Conservation (phyloP, 2,888 invertebrate genomes). For the Tetranychus piercei region DNA sequence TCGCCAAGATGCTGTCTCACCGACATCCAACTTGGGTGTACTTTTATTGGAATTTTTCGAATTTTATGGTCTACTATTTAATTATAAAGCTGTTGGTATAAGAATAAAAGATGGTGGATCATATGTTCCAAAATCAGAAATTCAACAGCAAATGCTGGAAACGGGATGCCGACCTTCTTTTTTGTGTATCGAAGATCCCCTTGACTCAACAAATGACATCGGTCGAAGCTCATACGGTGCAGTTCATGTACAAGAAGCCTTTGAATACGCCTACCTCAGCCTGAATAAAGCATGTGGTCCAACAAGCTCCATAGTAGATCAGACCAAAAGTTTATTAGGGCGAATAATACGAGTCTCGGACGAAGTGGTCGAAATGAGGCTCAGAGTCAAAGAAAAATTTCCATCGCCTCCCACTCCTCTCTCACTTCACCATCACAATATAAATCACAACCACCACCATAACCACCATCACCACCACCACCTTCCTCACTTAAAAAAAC, state of each 20-base stretch:
- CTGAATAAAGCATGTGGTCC: conserved; percentile 29
- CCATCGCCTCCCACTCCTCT: conserved; percentile 5
- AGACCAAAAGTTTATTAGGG: conserved; percentile 49
- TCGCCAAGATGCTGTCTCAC: conserved; percentile 48
- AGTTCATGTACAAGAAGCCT: conserved; percentile 72
- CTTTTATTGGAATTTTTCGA: conserved; percentile 91
- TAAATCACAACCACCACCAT: conserved; percentile 3
- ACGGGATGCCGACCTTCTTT: conserved; percentile 77
- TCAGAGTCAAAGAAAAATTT: conserved; percentile 5
- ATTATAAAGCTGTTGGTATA: conserved; percentile 44
- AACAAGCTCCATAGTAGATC: conserved; percentile 21
- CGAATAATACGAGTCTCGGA: conserved; percentile 46
- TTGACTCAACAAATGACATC: conserved; percentile 71
- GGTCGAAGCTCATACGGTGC: conserved; percentile 91
- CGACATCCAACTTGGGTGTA: conserved; percentile 63
- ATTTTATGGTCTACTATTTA: conserved; percentile 82
- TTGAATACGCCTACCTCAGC: conserved; percentile 68
- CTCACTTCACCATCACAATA: conserved; percentile 3
- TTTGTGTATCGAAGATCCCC: conserved; percentile 91
- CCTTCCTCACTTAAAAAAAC: background rate
- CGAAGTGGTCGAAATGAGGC: conserved; percentile 3
- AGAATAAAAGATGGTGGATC: conserved; percentile 65
- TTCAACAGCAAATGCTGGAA: conserved; percentile 62
- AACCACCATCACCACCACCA: background rate
- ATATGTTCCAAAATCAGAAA: conserved; percentile 78